Conservation (phyloP, 2,888 invertebrate genomes). For the Macaria liturata region DNA sequence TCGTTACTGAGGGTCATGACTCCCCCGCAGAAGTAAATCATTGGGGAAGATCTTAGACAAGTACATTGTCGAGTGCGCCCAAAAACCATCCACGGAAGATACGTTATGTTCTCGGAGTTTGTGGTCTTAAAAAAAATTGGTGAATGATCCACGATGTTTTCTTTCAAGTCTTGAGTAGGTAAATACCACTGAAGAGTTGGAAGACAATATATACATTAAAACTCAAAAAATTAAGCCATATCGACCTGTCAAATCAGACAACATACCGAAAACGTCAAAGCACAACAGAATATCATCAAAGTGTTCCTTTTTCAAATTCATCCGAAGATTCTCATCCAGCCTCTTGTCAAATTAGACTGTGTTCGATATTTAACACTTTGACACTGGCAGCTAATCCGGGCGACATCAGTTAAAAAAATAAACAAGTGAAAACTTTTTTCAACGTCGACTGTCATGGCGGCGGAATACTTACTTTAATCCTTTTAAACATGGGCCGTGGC, state of each 20-base stretch:
- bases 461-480: constrained; percentile 64
- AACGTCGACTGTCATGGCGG: constrained; percentile 74
- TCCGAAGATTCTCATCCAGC: constrained; percentile 56
- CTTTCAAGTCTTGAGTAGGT: too few relatives aligned
- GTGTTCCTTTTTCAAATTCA: constrained; percentile 53
- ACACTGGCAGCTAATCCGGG: constrained; percentile 81
- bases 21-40: too few relatives aligned
- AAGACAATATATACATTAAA: constrained; percentile 40
- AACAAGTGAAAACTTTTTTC: constrained; percentile 33
- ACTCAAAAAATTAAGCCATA: constrained; percentile 62
- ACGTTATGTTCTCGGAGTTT: too few relatives aligned
- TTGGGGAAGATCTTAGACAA: too few relatives aligned
- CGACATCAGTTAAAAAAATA: constrained; percentile 43
- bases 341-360: constrained; percentile 80
- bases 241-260: constrained; percentile 46
- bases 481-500: constrained; percentile 70
- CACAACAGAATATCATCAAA: constrained; percentile 69
- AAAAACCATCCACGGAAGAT: too few relatives aligned
- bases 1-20: too few relatives aligned
- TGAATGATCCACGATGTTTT: too few relatives aligned
- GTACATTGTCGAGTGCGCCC: too few relatives aligned
- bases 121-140: too few relatives aligned
- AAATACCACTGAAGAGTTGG: not conserved
- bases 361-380: constrained; percentile 84
- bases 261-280: constrained; percentile 74